phyloP scores from a whole-genome alignment of 2,797 vertebrate species.

The Lepilemur ruficaudatus region DNA sequence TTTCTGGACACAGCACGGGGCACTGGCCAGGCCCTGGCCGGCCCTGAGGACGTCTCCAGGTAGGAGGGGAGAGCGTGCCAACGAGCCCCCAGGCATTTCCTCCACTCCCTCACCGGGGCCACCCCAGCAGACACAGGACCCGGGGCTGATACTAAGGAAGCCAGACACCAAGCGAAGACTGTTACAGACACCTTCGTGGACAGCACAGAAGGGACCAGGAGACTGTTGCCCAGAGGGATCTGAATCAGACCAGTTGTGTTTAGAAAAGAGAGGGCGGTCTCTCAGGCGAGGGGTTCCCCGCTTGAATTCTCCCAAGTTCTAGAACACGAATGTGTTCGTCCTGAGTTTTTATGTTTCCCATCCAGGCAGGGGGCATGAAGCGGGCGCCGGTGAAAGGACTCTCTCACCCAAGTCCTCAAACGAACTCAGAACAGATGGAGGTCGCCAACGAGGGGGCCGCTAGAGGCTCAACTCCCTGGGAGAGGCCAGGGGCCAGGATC shows the following conservation, averaged over 20 bases:
- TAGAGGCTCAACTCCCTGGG: no score
- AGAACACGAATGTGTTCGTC: fast-evolving
- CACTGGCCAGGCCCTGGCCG: fast-evolving
- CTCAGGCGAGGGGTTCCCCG: background rate
- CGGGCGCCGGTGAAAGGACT: fast-evolving
- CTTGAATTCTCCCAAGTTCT: background rate
- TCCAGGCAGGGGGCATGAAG: fast-evolving
- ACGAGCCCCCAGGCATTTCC: fast-evolving
- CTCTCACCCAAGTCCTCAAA: background rate
- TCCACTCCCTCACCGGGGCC: fast-evolving
- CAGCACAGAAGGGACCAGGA: background rate
- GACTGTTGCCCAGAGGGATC: fast-evolving
- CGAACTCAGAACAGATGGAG: background rate
- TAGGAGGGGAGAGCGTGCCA: background rate
- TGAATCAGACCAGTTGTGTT: fast-evolving
- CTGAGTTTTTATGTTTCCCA: background rate
- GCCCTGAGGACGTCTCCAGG: background rate
- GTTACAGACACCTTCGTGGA: fast-evolving
- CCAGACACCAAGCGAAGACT: background rate
- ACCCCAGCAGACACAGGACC: background rate
- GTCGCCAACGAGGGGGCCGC: fast-evolving
- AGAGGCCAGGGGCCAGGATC: background rate
- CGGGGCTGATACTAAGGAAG: background rate
- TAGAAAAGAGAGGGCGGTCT: background rate
- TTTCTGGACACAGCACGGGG: fast-evolving